These are phyloP conservation scores for Platysteira castanea DNA, from an alignment of 2,113 vertebrate genomes.

Conservation along the genomic window DNA sequence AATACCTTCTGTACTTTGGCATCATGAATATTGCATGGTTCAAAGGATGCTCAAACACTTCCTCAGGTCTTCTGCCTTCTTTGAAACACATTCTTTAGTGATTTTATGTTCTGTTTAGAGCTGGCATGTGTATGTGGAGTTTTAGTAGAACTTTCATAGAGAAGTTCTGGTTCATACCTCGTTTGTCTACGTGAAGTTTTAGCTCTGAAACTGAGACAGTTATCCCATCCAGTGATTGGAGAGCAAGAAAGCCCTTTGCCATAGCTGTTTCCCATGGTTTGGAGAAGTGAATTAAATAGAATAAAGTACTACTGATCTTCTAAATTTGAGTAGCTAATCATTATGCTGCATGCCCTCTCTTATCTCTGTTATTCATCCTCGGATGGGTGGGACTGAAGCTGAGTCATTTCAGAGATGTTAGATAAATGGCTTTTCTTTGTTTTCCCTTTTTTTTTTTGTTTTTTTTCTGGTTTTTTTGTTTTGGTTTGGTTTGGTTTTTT, in stretches of 20 bases:
- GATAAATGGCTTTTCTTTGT: not conserved
- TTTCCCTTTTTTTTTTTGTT: accelerated
- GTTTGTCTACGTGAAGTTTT: accelerated
- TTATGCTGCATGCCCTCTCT: not conserved
- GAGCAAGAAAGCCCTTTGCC: not conserved
- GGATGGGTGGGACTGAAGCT: not conserved
- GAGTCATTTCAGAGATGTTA: not conserved
- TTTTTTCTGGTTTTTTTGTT: not conserved
- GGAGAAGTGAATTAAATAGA: not conserved
- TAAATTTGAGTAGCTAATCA: not conserved
- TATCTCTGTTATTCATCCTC: not conserved
- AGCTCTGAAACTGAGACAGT: not conserved
- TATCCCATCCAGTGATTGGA: not conserved
- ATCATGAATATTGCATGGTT: not conserved
- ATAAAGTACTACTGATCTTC: not conserved
- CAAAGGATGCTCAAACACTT: not conserved
- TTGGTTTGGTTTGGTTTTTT: too few relatives aligned
- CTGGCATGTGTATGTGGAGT: accelerated
- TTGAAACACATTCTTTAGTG: not conserved
- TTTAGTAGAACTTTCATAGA: not conserved
- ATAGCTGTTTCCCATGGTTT: not conserved
- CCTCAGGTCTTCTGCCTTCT: not conserved
- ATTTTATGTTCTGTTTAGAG: not conserved
- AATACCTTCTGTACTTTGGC: not conserved
- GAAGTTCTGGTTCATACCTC: not conserved